These are phyloP conservation scores for Troglohyphantes excavatus DNA, from an alignment of 2,888 invertebrate species.

Conservation along the genomic window DNA sequence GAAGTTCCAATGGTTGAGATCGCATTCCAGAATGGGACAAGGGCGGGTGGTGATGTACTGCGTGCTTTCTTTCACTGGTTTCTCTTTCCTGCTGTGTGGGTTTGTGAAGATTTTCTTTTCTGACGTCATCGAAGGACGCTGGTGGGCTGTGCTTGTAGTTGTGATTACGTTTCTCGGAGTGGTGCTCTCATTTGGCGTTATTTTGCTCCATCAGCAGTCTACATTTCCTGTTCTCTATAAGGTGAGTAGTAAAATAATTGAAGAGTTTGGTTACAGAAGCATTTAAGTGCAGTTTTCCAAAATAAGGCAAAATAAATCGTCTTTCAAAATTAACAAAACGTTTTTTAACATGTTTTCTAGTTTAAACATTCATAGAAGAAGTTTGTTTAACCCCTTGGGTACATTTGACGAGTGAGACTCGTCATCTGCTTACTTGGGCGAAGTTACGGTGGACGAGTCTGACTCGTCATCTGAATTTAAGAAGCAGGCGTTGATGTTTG, in stretches of 20 bases:
- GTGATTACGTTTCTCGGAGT: constrained; percentile 81
- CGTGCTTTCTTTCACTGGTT: constrained; percentile 24
- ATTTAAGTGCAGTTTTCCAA: too few relatives aligned
- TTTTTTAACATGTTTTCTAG: too few relatives aligned
- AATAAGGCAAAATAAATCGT: too few relatives aligned
- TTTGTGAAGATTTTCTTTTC: constrained; percentile 43
- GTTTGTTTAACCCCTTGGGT: too few relatives aligned
- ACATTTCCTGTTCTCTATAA: constrained; percentile 78
- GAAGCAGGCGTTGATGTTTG: too few relatives aligned
- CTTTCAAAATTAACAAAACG: too few relatives aligned
- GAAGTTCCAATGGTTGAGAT: constrained; percentile 1
- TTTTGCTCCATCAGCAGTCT: constrained; percentile 83
- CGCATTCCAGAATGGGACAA: constrained; percentile 7
- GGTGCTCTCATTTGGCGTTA: constrained; percentile 81
- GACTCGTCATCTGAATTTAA: too few relatives aligned
- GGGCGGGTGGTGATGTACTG: constrained; percentile 53
- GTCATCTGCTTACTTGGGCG: too few relatives aligned
- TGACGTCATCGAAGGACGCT: neutral
- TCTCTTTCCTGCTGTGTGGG: constrained; percentile 60
- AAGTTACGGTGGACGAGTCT: too few relatives aligned
- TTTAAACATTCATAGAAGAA: too few relatives aligned
- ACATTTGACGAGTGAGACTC: too few relatives aligned
- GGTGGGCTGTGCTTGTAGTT: constrained; percentile 84
- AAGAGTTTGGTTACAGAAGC: too few relatives aligned
- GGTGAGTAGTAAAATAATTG: constrained; percentile 54